Conservation (phyloP, 2,888 invertebrate species). For the Anagyrus pseudococci region DNA sequence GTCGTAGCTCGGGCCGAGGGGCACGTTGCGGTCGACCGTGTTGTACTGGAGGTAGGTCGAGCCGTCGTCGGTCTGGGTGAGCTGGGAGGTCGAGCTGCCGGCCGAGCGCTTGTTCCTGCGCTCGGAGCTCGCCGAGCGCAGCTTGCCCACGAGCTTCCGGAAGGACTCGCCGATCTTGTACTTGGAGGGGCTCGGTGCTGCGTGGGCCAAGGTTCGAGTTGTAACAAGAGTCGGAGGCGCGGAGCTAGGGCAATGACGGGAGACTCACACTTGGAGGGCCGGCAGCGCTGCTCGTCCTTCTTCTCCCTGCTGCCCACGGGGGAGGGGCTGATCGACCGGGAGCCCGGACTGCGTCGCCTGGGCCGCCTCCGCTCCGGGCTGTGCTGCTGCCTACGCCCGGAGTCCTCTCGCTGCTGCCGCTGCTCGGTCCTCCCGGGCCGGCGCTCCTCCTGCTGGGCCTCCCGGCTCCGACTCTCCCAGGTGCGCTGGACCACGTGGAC, state of each 20-base stretch:
- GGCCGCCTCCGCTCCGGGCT: constrained; percentile 23
- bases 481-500: constrained; percentile 56
- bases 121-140: constrained; percentile 77
- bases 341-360: constrained; percentile 18
- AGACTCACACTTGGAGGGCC: constrained; percentile 35
- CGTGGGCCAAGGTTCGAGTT: neutral
- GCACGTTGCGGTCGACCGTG: constrained; percentile 65
- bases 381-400: neutral
- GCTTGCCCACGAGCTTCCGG: constrained; percentile 81
- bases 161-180: constrained; percentile 79
- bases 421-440: too few species aligned
- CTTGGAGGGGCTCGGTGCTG: constrained; percentile 51
- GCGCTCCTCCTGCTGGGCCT: constrained; percentile 41
- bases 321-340: constrained; percentile 31
- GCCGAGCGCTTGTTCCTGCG: constrained; percentile 67
- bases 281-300: constrained; percentile 29
- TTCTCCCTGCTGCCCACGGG: constrained; percentile 14
- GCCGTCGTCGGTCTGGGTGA: constrained; percentile 56
- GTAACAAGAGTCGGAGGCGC: neutral
- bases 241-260: neutral
- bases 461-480: constrained; percentile 54
- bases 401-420: neutral
- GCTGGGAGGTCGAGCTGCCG: constrained; percentile 49
- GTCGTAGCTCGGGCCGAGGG: constrained; percentile 49
- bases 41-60: constrained; percentile 67